Evolutionary conservation across 2,797 vertebrate species (phyloP), one percentile per base, ranked within the genome.

Genomic region (Etheostoma perlongum): DNA sequence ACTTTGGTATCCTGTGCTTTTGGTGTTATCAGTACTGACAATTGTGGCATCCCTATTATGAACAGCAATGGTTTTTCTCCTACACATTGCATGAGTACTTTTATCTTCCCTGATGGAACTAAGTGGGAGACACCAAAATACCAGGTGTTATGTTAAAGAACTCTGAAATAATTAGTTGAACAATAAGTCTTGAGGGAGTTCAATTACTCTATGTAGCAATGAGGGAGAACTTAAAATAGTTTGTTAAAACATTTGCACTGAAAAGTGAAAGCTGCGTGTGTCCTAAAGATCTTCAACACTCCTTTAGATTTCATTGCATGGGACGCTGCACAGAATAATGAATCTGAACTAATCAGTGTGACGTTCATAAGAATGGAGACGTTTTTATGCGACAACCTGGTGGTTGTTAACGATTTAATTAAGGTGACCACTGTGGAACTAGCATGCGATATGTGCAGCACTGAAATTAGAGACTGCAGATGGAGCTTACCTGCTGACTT

Each of bases 401-500:
- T 61, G 48, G 25, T 36, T 73, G 40, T 74, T 47, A 25, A 12
- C 66, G 5, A 86, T 80, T 58, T 76, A 66, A 83, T 83, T 75
- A 69, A 46, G 51, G 40, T 72, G 71, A 68, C 73, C 58, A 75
- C 77, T 48, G 74, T 23, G 61, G 57, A 77, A 44, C 58, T 42
- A 55, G 67, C 47, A 18, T 51, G 25, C 2, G 4, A 67, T 40
- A 58, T 40, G 23, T 66, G 21, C 0, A 4, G 9, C 5, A 4
- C 15, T 72, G 46, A 79, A 80, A 72, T 76, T 55, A 36, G 9
- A 70, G 58, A 11, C 48, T 19, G 46, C 65, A 79, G 68, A 80
- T 82, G 55, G 49, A 76, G 44, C 51, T 58, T 62, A 79, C 72
- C 77, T 75, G 74, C 62, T 66, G 66, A 70, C 25, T 78, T 85